Conservation (phyloP, 2,888 invertebrate species). For the Brenthis ino region DNA sequence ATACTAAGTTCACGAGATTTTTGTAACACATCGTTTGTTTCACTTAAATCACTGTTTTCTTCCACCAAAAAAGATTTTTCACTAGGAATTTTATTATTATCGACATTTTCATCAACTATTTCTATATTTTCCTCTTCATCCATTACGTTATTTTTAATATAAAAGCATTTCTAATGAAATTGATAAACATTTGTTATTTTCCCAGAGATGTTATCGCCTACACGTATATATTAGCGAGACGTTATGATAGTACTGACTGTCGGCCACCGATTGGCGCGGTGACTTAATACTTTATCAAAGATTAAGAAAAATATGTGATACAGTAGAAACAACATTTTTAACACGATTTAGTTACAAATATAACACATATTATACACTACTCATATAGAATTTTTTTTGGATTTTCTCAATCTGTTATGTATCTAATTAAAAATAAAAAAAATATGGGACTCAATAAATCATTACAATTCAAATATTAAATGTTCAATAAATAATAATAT, state of each 20-base stretch:
- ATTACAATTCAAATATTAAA: not conserved
- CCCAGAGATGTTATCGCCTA: slow-evolving; percentile 39
- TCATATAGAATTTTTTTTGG: too few species aligned
- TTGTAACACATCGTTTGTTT: not conserved
- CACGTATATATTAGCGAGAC: slow-evolving; percentile 31
- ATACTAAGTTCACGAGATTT: not conserved
- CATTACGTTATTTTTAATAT: slow-evolving; percentile 49
- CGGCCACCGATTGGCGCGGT: slow-evolving; percentile 52
- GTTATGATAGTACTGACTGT: slow-evolving; percentile 49
- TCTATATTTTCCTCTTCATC: slow-evolving; percentile 56
- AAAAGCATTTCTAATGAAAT: not conserved
- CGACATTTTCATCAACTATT: slow-evolving; percentile 30
- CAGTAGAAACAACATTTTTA: too few species aligned
- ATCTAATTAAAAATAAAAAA: too few species aligned
- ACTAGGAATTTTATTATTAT: slow-evolving; percentile 21
- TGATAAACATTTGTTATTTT: slow-evolving; percentile 13
- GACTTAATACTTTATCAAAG: slow-evolving; percentile 61
- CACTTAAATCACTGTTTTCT: slow-evolving; percentile 5
- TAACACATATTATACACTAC: too few species aligned
- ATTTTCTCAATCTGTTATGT: too few species aligned
- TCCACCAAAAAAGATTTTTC: slow-evolving; percentile 14
- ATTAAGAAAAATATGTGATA: slow-evolving; percentile 41
- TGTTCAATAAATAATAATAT: not conserved
- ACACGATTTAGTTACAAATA: not conserved
- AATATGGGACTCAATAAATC: not conserved